phyloP scores from a whole-genome alignment of 1,140 invertebrate genomes.

The Drosophila busckii region DNA sequence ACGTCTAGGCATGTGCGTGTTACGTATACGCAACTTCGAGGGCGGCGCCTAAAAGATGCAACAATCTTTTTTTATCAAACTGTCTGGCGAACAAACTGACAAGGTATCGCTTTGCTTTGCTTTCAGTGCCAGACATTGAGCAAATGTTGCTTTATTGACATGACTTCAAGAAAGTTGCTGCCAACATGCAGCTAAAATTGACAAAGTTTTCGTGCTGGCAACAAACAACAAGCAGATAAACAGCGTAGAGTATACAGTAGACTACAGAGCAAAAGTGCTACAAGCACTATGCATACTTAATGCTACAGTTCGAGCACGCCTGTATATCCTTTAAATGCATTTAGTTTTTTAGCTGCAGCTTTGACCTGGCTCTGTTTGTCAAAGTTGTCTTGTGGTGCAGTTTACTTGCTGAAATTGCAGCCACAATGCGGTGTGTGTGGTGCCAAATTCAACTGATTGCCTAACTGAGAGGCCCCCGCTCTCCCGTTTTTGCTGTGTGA shows the following conservation, averaged over 20 bases:
- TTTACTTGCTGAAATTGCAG: slow-evolving; percentile 49
- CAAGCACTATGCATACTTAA: slow-evolving; percentile 42
- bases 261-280: too few relatives aligned
- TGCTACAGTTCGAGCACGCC: slow-evolving; percentile 3
- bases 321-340: not conserved
- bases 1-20: too few relatives aligned
- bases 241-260: too few relatives aligned
- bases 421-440: slow-evolving; percentile 39
- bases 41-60: not conserved
- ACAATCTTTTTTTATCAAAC: not conserved
- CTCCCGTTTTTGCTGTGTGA: not conserved
- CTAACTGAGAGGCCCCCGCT: slow-evolving; percentile 19
- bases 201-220: slow-evolving; percentile 45
- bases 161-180: slow-evolving; percentile 45
- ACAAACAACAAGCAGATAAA: slow-evolving; percentile 47
- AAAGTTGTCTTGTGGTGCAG: slow-evolving; percentile 50
- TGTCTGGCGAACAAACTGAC: too few relatives aligned
- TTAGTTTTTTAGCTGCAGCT: slow-evolving; percentile 1
- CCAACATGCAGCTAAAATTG: slow-evolving; percentile 46
- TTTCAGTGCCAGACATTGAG: slow-evolving; percentile 15
- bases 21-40: slow-evolving; percentile 10
- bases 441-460: slow-evolving; percentile 44
- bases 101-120: slow-evolving; percentile 7
- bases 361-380: slow-evolving; percentile 4
- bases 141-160: slow-evolving; percentile 35